phyloP scores from a whole-genome alignment of 2,113 vertebrate genomes.

The Hemiscyllium ocellatum region DNA sequence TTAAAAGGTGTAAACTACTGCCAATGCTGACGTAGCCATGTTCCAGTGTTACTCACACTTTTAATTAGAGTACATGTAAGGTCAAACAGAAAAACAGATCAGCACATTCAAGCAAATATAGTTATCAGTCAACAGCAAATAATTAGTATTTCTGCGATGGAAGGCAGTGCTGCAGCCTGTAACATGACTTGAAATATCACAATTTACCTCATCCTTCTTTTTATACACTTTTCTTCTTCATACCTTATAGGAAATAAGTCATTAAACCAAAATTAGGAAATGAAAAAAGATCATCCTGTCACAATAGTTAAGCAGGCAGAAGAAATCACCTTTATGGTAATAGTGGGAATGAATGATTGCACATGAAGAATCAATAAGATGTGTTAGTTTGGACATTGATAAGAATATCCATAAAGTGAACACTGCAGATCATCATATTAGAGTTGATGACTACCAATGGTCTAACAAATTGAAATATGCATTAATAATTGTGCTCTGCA shows the following conservation, averaged over 20 bases:
- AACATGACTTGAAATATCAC: constrained; percentile 44
- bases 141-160: constrained; percentile 42
- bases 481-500: background rate
- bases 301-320: constrained; percentile 15
- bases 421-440: background rate
- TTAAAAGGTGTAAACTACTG: background rate
- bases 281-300: background rate
- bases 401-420: background rate
- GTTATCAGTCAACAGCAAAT: constrained; percentile 48
- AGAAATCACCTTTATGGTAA: background rate
- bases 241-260: constrained; percentile 70
- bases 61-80: background rate
- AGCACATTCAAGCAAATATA: constrained; percentile 30
- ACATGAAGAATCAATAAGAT: background rate
- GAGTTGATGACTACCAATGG: background rate
- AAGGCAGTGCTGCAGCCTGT: constrained; percentile 41
- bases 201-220: constrained; percentile 83
- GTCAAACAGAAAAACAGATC: background rate
- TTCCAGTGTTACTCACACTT: background rate
- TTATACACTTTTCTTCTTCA: constrained; percentile 77
- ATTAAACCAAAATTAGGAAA: constrained; percentile 48
- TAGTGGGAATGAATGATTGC: background rate
- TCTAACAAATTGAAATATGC: background rate
- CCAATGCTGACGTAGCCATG: background rate
- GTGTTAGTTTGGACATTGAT: background rate